Conservation (phyloP, 2,113 vertebrate species). For the Perca schrenkii region DNA sequence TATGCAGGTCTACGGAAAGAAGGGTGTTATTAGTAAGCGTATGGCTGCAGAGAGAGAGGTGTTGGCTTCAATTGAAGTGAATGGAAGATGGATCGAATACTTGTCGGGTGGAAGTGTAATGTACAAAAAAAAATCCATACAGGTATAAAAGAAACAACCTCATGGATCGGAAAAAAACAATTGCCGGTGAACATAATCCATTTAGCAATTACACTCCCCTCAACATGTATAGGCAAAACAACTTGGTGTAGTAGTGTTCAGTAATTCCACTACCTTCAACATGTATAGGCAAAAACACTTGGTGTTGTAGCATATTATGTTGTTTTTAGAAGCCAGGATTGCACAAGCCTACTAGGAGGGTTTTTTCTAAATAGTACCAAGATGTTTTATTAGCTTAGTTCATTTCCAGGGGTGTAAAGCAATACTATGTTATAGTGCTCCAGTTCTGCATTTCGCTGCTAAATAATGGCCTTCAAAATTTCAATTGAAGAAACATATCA, state of each 20-base stretch:
- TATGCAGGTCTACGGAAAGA: background rate
- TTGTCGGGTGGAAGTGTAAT: background rate
- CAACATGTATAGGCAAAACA: background rate
- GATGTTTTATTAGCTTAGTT: background rate
- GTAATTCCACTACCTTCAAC: background rate
- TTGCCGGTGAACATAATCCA: background rate
- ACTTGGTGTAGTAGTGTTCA: background rate
- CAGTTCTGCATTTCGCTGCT: too few relatives aligned
- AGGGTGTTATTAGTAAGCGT: background rate
- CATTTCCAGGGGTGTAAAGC: background rate
- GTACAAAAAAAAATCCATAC: background rate
- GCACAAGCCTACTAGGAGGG: background rate
- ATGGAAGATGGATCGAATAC: background rate
- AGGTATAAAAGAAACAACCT: background rate
- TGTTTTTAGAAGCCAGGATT: slow-evolving; percentile 4
- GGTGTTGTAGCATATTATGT: background rate
- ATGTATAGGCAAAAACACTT: background rate
- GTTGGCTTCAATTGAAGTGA: background rate
- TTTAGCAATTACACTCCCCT: background rate
- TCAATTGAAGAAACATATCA: too few relatives aligned
- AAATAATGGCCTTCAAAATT: too few relatives aligned
- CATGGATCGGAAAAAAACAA: background rate
- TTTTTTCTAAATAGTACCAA: background rate
- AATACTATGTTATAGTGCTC: background rate
- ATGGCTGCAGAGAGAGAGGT: background rate